phyloP scores from a whole-genome alignment of 2,797 vertebrate species.

The Protosalanx chinensis region DNA sequence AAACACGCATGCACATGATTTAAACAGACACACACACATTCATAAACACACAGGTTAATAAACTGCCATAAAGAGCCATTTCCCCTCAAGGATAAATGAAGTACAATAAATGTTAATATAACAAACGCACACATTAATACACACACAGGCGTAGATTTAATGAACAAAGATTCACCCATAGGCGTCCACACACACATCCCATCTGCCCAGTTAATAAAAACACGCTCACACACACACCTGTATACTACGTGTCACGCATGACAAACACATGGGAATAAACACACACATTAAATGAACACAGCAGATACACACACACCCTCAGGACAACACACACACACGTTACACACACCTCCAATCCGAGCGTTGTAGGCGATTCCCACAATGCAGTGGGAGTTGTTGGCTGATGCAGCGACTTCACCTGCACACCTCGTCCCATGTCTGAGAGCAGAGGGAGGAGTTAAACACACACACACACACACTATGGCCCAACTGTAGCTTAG shows the following conservation, averaged over 20 bases:
- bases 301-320: neutral
- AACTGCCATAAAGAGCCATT: no score
- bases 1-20: conserved; percentile 10
- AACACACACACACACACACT: neutral
- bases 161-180: neutral
- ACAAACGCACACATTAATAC: no score
- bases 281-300: neutral
- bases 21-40: neutral
- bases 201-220: no score
- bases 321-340: neutral
- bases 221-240: conserved; percentile 18
- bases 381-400: conserved; percentile 97
- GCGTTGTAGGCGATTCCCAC: conserved; percentile 98
- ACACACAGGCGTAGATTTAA: neutral
- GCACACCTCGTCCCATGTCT: conserved; percentile 98
- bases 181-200: neutral
- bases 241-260: neutral
- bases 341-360: conserved; percentile 89
- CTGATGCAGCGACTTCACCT: conserved; percentile 94
- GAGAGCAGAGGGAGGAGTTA: conserved; percentile 35
- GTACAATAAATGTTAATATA: conserved; percentile 65
- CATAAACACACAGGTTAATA: neutral
- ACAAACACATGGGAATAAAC: neutral
- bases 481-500: neutral
- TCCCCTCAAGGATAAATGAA: no score